Base-by-base conservation (phyloP, 1,140 invertebrate genomes). In the Diuraphis noxia region DNA sequence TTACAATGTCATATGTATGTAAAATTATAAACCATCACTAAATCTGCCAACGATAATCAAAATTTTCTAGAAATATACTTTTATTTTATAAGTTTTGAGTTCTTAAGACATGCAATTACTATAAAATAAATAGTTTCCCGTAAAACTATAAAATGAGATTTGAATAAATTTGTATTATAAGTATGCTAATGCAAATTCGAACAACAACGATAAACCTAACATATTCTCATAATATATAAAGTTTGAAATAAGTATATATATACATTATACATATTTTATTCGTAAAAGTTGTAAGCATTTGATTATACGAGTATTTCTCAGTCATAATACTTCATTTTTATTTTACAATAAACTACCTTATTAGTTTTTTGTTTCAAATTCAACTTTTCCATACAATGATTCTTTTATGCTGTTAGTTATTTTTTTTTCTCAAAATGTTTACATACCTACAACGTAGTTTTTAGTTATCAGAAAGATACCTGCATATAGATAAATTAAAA, bases 141-240 rank as follows among this genome's bases (percentile, higher is more conserved):
- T n/a, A 72, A 72, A n/a, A n/a, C 56, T 72, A 72, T 72, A 63
- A 63, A 63, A 63, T n/a, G 34, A 72, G n/a, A 72, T 72, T 72
- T 72, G 56, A 72, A 72, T 72, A n/a, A 72, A 72, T 30, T 72
- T 72, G 56, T 72, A 72, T 72, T 72, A n/a, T 72, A 72, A n/a
- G 56, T 72, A 72, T 72, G 56, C 30, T 72, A 72, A 72, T 72
- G n/a, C n/a, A 72, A 34, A 72, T n/a, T n/a, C 30, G 13, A 72
- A 72, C 30, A n/a, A 63, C 56, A 72, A 72, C 30, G 56, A 72
- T 72, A n/a, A 72, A 72, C 56, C 30, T 72, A 72, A 72, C 56
- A 72, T 72, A 72, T 72, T 72, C 13, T n/a, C n/a, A 72, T 72
- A n/a, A n/a, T 72, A n/a, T 72, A n/a, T 72, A 17, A 72, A 72